Evolutionary conservation across 2,888 invertebrate species (phyloP), one percentile per base, ranked within the genome.

Genomic region (Drosophila leonis): DNA sequence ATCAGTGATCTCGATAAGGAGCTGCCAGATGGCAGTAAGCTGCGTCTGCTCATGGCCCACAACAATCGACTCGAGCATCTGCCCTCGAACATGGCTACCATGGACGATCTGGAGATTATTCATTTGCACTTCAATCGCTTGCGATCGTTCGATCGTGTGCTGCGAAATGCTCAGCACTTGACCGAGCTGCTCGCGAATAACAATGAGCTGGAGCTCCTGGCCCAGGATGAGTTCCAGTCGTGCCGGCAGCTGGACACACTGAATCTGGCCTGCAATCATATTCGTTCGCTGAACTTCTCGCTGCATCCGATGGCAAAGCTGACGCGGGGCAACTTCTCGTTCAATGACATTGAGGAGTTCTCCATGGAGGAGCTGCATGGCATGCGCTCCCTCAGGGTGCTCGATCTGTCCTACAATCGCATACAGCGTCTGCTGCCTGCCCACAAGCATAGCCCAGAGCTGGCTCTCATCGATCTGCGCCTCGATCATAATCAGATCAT

Each of bases 281-380:
- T 97, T 1, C 95, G 94, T 59, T 94, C 95, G 1, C 92, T 97
- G 62, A 97, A 97, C 88, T 95, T 95, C 56, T 97, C 97, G 0
- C 91, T 97, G 46, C 94, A 95, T 81, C 95, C 95, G 46, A 93
- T 97, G 57, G 94, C 95, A 81, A 95, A 95, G 12, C 93, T 97
- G 27, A 94, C 94, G 75, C 95, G 94, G 76, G 94, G 96, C 48
- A 97, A 97, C 93, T 93, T 97, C 71, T 96, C 97, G 0, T 95
- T 95, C 90, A 97, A 97, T 91, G 94, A 94, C 42, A 94, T 97
- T 65, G 94, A 94, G 1, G 96, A 97, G 87, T 97, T 97, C 93
- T 97, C 97, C 0, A 94, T 97, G 88, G 95, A 96, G 91, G 96
- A 97, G 92, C 95, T 97, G 51, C 95, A 95, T 65, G 97, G 97